Evolutionary conservation across 2,888 invertebrate genomes (phyloP).

Genomic region (Lysandra bellargus): DNA sequence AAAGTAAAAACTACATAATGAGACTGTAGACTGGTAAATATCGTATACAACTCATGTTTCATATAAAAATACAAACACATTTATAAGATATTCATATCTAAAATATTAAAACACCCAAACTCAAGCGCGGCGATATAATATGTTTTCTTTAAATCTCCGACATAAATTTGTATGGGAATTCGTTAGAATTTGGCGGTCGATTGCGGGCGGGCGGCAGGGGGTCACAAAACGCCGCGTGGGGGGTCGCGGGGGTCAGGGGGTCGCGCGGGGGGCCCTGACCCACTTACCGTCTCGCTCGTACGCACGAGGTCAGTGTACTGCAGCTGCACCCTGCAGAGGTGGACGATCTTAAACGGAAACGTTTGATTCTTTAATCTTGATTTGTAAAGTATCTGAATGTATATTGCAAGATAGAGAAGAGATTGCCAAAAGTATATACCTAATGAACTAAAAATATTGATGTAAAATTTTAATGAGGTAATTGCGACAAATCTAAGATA

Average conservation of each 20-base stretch:
- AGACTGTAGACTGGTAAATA: too few relatives aligned
- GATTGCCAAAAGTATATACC: too few relatives aligned
- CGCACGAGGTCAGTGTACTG: constrained; percentile 79
- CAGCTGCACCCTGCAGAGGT: constrained; percentile 76
- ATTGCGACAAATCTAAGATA: too few relatives aligned
- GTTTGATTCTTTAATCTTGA: constrained; percentile 9
- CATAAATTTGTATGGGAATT: constrained; percentile 54
- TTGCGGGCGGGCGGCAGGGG: constrained; percentile 57
- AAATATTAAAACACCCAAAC: neutral
- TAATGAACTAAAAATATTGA: too few relatives aligned
- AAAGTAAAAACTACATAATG: too few relatives aligned
- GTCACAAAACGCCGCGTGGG: constrained; percentile 47
- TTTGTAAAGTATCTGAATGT: neutral
- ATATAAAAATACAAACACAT: neutral
- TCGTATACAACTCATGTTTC: neutral
- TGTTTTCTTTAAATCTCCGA: constrained; percentile 38
- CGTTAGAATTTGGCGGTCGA: constrained; percentile 76
- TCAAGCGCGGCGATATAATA: neutral
- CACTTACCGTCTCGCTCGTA: constrained; percentile 58
- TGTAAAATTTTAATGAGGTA: too few relatives aligned
- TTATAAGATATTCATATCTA: neutral
- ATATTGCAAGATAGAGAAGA: too few relatives aligned
- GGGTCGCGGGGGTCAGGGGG: constrained; percentile 55
- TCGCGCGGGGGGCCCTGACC: constrained; percentile 60
- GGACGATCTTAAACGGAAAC: constrained; percentile 47